Conservation (phyloP, 2,797 vertebrate genomes). For the Ambastaia sidthimunki region DNA sequence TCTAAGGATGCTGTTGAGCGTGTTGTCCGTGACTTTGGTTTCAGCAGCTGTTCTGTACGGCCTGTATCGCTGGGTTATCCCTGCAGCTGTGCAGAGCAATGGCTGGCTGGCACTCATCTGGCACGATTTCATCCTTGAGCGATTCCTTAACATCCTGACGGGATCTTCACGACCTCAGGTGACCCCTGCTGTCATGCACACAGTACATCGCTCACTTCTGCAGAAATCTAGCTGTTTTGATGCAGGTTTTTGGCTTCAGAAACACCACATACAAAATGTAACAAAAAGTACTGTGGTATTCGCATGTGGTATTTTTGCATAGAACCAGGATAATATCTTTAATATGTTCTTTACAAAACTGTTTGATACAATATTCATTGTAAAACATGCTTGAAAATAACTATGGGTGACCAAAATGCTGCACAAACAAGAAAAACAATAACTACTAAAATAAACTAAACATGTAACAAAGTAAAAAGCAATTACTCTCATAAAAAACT, state of each 20-base stretch:
- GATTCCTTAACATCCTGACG: slow-evolving; percentile 55
- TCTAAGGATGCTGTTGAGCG: slow-evolving; percentile 61
- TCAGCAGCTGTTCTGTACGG: slow-evolving; percentile 48
- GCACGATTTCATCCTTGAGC: slow-evolving; percentile 63
- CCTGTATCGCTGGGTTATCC: slow-evolving; percentile 55
- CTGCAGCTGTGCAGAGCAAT: slow-evolving; percentile 52
- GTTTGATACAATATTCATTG: too few species aligned
- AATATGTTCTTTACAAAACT: too few species aligned
- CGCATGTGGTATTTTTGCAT: too few species aligned
- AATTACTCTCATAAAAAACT: too few species aligned
- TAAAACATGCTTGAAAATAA: too few species aligned
- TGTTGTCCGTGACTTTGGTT: slow-evolving; percentile 31
- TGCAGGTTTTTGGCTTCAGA: background rate
- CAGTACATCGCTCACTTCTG: background rate
- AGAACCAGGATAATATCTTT: too few species aligned
- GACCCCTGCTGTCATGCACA: slow-evolving; percentile 5
- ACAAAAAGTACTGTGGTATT: background rate
- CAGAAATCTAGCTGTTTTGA: background rate
- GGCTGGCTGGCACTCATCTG: slow-evolving; percentile 60
- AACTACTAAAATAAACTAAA: too few species aligned
- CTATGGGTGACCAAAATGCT: too few species aligned
- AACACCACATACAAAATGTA: background rate
- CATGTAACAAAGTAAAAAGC: too few species aligned
- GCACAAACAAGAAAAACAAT: too few species aligned
- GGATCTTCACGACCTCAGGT: slow-evolving; percentile 67